Evolutionary conservation across 2,113 vertebrate species (phyloP).

Genomic region (Uropsilus gracilis): DNA sequence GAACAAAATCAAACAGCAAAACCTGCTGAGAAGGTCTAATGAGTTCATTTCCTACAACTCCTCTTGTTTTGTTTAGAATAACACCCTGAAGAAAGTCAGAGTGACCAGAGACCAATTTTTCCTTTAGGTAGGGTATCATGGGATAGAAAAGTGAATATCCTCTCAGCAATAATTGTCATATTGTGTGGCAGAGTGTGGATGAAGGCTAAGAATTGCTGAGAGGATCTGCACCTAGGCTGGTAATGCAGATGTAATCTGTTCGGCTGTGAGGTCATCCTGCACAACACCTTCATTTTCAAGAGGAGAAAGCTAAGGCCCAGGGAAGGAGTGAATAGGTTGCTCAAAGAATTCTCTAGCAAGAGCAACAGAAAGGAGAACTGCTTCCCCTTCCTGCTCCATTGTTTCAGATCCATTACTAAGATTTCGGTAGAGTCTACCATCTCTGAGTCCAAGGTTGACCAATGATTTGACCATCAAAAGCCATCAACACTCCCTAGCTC

Average conservation of each 20-base stretch:
- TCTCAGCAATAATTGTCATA: neutral
- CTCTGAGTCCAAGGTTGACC: neutral
- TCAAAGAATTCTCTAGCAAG: neutral
- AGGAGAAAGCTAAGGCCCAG: neutral
- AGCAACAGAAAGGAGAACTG: neutral
- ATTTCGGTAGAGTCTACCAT: too few species aligned
- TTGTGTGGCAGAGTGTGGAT: neutral
- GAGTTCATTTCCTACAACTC: neutral
- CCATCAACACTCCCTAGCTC: neutral
- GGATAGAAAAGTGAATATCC: neutral
- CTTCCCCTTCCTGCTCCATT: neutral
- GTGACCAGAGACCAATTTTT: neutral
- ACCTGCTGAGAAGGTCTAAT: constrained; percentile 62
- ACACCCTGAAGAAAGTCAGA: neutral
- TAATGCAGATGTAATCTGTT: neutral
- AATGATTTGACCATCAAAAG: neutral
- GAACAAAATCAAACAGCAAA: constrained; percentile 29
- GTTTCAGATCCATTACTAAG: neutral
- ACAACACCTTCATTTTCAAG: neutral
- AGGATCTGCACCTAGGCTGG: neutral
- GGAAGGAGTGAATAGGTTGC: neutral
- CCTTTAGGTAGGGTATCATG: neutral
- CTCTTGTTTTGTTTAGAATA: neutral
- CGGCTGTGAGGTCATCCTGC: neutral
- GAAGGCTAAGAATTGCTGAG: neutral